Base-by-base conservation (phyloP, 2,113 vertebrate species). In the Centropus unirufus region DNA sequence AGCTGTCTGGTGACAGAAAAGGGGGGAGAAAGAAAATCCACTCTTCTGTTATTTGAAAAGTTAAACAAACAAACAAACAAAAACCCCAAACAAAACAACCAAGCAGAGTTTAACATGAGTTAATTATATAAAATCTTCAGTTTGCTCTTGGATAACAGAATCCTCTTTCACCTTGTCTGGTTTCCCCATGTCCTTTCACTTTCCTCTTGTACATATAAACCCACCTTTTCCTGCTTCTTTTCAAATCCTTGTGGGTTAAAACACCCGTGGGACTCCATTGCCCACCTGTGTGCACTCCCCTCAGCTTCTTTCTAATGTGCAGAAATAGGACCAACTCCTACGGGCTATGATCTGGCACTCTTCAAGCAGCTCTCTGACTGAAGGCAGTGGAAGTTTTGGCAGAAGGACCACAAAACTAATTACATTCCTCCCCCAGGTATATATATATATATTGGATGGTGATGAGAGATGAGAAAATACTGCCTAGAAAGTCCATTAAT, bases 1-100 rank as follows among this genome's bases (percentile, higher is more conserved):
- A 98, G 97, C 95, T 98, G 97, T 77, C 54, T 83, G 74, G 67
- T 78, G 96, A 74, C 24, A 87, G 83, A 94, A 78, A 85, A 42
- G 17, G 51, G 64, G 49, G 57, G n/a, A 72, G 52, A 94, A 79
- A 73, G 55, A 94, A 82, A 91, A 68, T 79, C 61, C 32, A 36
- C 12, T 94, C 88, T 80, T 67, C 42, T 23, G 22, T 93, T 93
- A 74, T 47, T 89, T 87, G 73, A 86, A 92, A 92, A 83, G 49
- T 52, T 88, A 36, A 42, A 61, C 54, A 44, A 22, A 32, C 64
- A 89, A 8, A 44, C 21, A 24, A 55, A 83, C 7, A 59, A 44
- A 26, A 39, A 68, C 83, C 6, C 9, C 29, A 64, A 62, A 47
- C 17, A 69, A 47, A 18, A 12, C 27, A 84, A 36, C 27, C 16